Base-by-base conservation (phyloP, 1,140 invertebrate genomes). In the Acyrthosiphon pisum region DNA sequence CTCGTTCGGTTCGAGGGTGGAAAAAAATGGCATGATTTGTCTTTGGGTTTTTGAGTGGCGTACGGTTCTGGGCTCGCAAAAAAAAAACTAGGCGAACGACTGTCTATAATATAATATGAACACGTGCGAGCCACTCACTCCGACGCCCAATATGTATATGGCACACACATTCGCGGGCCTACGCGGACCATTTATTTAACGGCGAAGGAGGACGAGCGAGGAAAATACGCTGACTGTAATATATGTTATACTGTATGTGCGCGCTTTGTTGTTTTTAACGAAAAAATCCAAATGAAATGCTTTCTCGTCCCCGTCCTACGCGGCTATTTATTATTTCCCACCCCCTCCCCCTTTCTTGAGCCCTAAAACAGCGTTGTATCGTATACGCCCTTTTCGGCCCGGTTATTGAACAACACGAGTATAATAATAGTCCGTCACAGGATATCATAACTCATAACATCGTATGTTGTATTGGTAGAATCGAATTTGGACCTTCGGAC, bases 11-110 rank as follows among this genome's bases (percentile, higher is more conserved):
- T 6, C 44, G 23, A 37, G 22, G 83, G 83, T 23, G 37, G 83
- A 46, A 44, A 86, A 86, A 86, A 46, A 86, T n/a, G 46, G n/a
- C 6, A 46, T 88, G 50, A 88, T 88, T 88, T 88, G 86, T 88
- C 86, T 88, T 88, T 46, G 30, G 46, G 30, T 48, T 88, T 83
- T 88, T 50, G 86, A 88, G 86, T 23, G 46, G 6, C 30, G 30
- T 88, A 87, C 30, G 20, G 44, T 88, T 88, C 30, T 48, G 8
- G 44, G 44, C 44, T 44, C n/a, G 46, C 4, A 1, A 68, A 68
- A 68, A 68, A 30, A 26, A 26, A 87, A 50, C 86, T 18, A 46
- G 6, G 30, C 6, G n/a, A 50, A 48, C 44, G 46, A 48, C 84
- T 88, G n/a, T 88, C 46, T 48, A 20, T 56, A 56, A 56, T 50